Percentiles rank a stretch among this genome's conserved stretches.
Conservation (phyloP, 2,888 invertebrate species). For the Chymomyza amoena region DNA sequence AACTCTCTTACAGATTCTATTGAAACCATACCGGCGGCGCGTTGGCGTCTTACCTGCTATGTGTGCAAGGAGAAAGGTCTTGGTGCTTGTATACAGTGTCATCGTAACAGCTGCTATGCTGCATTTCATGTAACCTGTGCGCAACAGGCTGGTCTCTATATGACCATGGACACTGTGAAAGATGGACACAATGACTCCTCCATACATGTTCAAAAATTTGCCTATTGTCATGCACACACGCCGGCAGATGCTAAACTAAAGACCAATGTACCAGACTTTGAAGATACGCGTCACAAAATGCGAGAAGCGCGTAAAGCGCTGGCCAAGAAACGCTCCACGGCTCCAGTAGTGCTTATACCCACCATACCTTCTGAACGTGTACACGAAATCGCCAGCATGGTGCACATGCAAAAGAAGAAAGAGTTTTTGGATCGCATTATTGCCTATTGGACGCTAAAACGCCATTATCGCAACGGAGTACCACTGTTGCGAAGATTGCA, state of each 20-base stretch:
- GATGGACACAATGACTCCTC: conserved; percentile 83
- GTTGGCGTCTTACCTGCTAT: conserved; percentile 98
- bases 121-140: conserved; percentile 99
- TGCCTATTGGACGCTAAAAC: conserved; percentile 98
- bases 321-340: conserved; percentile 92
- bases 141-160: conserved; percentile 94
- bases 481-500: conserved; percentile 93
- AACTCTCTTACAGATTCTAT: conserved; percentile 86
- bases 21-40: conserved; percentile 95
- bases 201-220: conserved; percentile 94
- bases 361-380: conserved; percentile 94
- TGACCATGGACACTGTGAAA: conserved; percentile 97
- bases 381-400: conserved; percentile 90
- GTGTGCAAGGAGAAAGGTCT: conserved; percentile 95
- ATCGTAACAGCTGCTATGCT: conserved; percentile 96
- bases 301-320: conserved; percentile 91
- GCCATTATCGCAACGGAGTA: conserved; percentile 96
- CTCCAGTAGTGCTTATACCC: conserved; percentile 95
- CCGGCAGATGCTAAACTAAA: conserved; percentile 77
- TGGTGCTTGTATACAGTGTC: conserved; percentile 99
- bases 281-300: conserved; percentile 89
- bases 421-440: conserved; percentile 93
- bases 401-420: conserved; percentile 87
- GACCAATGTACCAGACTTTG: conserved; percentile 79
- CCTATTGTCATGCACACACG: conserved; percentile 96